Conservation (phyloP, 1,140 invertebrate species). For the Protaetia brevitarsis region DNA sequence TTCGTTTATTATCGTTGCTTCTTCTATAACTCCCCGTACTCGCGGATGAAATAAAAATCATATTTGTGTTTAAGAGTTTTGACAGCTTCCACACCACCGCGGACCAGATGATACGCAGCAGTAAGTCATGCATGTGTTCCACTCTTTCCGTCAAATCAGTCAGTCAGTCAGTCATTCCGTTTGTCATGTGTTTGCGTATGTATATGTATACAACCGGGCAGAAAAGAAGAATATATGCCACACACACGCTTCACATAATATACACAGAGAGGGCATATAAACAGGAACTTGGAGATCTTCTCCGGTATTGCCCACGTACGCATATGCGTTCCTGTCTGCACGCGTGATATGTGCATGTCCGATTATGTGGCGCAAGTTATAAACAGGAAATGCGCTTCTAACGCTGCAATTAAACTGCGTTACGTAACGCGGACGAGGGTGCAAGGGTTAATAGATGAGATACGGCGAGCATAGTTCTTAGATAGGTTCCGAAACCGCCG, state of each 20-base stretch:
- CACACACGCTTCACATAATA: neutral
- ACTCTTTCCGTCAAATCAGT: slow-evolving; percentile 12
- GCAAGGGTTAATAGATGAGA: slow-evolving; percentile 5
- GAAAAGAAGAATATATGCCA: slow-evolving; percentile 15
- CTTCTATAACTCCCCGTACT: neutral
- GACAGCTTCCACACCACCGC: neutral
- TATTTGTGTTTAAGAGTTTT: slow-evolving; percentile 11
- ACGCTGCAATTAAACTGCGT: slow-evolving; percentile 10
- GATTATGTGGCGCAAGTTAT: slow-evolving; percentile 3
- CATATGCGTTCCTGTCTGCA: neutral
- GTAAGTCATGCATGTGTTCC: slow-evolving; percentile 12
- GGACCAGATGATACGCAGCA: neutral
- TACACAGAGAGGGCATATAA: neutral
- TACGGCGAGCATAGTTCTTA: neutral
- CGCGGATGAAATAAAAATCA: neutral
- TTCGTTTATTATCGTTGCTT: neutral
- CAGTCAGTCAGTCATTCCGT: neutral
- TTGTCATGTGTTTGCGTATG: neutral
- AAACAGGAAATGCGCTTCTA: slow-evolving; percentile 5
- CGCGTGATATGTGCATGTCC: neutral
- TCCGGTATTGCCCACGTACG: neutral
- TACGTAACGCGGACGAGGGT: neutral
- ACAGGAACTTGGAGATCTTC: slow-evolving; percentile 6
- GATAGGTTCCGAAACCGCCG: neutral
- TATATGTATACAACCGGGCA: neutral